These are phyloP conservation scores for Pyrocoelia pectoralis DNA, from an alignment of 2,888 invertebrate genomes.

Conservation along the genomic window DNA sequence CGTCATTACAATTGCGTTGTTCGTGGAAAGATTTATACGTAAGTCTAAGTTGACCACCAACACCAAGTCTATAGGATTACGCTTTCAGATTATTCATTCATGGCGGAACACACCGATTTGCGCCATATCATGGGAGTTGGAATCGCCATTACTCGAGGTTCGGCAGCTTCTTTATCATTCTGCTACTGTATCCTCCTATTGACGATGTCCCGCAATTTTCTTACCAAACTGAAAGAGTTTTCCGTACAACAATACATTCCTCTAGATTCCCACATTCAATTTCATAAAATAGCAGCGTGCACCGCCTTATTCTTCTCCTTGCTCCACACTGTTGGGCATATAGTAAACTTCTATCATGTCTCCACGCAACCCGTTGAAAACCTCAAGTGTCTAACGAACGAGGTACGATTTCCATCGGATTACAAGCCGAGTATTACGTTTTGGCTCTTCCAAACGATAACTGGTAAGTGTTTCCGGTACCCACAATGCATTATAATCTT, in stretches of 20 bases:
- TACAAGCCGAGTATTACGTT: conserved; percentile 93
- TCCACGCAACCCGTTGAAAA: conserved; percentile 95
- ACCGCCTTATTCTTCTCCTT: conserved; percentile 93
- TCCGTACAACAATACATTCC: conserved; percentile 94
- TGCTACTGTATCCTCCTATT: conserved; percentile 90
- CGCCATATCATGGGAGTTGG: conserved; percentile 97
- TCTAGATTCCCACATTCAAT: conserved; percentile 93
- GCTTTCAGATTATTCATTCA: conserved; percentile 86
- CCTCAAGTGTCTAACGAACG: conserved; percentile 89
- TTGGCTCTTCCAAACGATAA: conserved; percentile 95
- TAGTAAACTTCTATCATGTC: conserved; percentile 97
- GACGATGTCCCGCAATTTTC: conserved; percentile 91
- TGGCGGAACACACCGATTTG: conserved; percentile 94
- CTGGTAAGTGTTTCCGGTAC: too few relatives aligned
- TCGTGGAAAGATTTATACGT: conserved; percentile 94
- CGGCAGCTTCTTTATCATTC: conserved; percentile 93
- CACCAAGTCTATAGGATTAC: not conserved
- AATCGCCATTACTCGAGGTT: conserved; percentile 93
- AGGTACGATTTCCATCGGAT: conserved; percentile 93
- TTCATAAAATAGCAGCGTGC: conserved; percentile 96
- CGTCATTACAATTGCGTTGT: conserved; percentile 92
- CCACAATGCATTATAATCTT: too few relatives aligned
- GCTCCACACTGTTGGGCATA: conserved; percentile 91
- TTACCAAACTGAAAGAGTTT: conserved; percentile 93
- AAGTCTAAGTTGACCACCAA: conserved; percentile 62